Base-by-base conservation (phyloP, 2,113 vertebrate genomes). In the Alces alces region DNA sequence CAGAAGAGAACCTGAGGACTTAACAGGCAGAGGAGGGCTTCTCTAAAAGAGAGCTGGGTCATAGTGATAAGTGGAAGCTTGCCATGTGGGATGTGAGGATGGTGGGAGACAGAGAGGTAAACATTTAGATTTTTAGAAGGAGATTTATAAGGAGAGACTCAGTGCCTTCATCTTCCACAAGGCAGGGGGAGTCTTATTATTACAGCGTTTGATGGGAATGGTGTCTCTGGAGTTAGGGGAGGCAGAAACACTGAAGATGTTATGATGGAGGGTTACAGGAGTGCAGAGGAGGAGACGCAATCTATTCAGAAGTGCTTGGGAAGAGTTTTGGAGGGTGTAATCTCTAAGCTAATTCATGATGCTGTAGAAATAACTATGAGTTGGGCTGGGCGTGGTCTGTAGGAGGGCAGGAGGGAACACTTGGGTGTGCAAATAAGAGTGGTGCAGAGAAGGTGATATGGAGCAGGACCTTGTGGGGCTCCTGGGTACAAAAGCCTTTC, bases 21-120 rank as follows among this genome's bases (percentile, higher is more conserved):
- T 21, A 30, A 50, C 1, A 39, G 45, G 66, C 45, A 61, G 58
- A 70, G 13, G 36, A 84, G 2, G 8, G 27, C 16, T 21, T 10
- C 9, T 50, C 15, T 84, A 19, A 21, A 27, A 54, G 2, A 36
- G 4, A 70, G 11, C 1, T 27, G 15, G 28, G 3, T n/a, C 47
- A 13, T 3, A 21, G 39, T 14, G 21, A 9, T 23, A 4, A 58
- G 57, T 19, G 50, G 27, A 70, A 33, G 11, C 36, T 78, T 79
- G 6, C 30, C 9, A 1, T 12, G 21, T 11, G 11, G 15, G 27
- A 10, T 1, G 3, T 9, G 36, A 11, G 33, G 33, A 3, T 33
- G 10, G 16, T 36, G 36, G 33, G 47, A 39, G 64, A 47, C 15
- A 36, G 82, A 19, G 1, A 43, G 28, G 30, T 3, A 30, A 54